phyloP scores from a whole-genome alignment of 2,888 invertebrate genomes.

The Drosophila tripunctata region DNA sequence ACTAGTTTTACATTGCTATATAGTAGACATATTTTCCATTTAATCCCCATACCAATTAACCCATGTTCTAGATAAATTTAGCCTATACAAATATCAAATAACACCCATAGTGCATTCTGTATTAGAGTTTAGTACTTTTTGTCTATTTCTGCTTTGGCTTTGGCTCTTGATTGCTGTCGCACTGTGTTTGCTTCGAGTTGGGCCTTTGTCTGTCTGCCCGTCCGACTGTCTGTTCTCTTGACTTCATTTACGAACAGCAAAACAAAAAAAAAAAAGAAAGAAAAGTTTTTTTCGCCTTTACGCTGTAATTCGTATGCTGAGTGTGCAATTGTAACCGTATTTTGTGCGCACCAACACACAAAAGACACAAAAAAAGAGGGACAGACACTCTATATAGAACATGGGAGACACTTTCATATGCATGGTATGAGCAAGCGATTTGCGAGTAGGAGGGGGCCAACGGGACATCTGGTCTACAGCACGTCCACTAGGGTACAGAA shows the following conservation, averaged over 20 bases:
- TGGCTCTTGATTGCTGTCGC: constrained; percentile 72
- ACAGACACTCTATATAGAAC: constrained; percentile 24
- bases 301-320: constrained; percentile 79
- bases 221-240: constrained; percentile 32
- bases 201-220: constrained; percentile 16
- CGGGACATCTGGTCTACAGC: constrained; percentile 53
- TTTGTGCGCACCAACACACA: constrained; percentile 52
- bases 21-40: too few relatives aligned
- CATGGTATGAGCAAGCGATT: constrained; percentile 41
- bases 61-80: too few relatives aligned
- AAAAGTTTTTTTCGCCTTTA: constrained; percentile 66
- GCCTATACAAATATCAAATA: background rate
- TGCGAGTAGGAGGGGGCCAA: constrained; percentile 1
- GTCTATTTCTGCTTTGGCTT: constrained; percentile 57
- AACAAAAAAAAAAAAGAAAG: constrained; percentile 36
- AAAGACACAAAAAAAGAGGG: constrained; percentile 1
- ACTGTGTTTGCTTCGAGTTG: constrained; percentile 55
- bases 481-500: background rate
- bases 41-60: too few relatives aligned
- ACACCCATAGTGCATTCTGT: background rate
- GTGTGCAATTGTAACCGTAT: constrained; percentile 78
- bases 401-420: constrained; percentile 73
- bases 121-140: constrained; percentile 47
- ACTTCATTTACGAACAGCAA: constrained; percentile 70
- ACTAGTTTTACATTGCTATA: too few relatives aligned